A percentile compares a stretch with the other conserved stretches of the same genome.
Evolutionary conservation across 2,888 invertebrate genomes (phyloP).

Genomic region (Drosophila phalerata): DNA sequence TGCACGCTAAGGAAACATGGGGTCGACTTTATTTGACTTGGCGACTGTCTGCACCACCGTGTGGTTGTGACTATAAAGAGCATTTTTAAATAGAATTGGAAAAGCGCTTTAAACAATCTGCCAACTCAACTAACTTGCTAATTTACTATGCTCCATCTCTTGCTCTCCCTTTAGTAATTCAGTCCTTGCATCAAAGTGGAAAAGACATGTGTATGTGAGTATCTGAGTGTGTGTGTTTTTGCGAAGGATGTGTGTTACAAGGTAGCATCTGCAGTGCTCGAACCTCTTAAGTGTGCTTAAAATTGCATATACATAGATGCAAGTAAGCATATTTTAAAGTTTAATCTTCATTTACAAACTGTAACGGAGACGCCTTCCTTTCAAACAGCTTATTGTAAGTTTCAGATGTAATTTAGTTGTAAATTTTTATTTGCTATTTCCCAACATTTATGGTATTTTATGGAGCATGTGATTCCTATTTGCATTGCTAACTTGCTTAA

Average conservation of each 20-base stretch:
- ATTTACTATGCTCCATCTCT: conserved; percentile 47
- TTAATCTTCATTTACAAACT: conserved; percentile 33
- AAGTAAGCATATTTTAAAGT: conserved; percentile 20
- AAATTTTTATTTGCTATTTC: conserved; percentile 1
- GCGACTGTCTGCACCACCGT: conserved; percentile 1
- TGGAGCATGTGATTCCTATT: conserved; percentile 3
- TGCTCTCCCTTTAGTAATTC: neutral
- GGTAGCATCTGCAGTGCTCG: conserved; percentile 25
- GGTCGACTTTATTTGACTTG: conserved; percentile 59
- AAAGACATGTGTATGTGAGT: neutral
- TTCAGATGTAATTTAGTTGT: neutral
- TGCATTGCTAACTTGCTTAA: conserved; percentile 10
- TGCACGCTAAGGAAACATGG: conserved; percentile 48
- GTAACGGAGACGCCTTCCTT: conserved; percentile 2
- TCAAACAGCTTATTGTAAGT: neutral
- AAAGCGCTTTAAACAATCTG: conserved; percentile 37
- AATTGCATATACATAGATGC: conserved; percentile 28
- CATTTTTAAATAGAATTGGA: conserved; percentile 49
- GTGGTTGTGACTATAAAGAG: conserved; percentile 36
- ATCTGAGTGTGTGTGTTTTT: conserved; percentile 1
- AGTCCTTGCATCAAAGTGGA: conserved; percentile 5
- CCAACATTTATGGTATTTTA: neutral
- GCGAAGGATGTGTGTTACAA: conserved; percentile 5
- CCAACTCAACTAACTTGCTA: conserved; percentile 36
- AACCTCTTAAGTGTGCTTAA: conserved; percentile 29